A percentile compares a stretch with the other conserved stretches of the same genome.
Conservation (phyloP, 2,888 invertebrate species). For the Colostygia pectinataria region DNA sequence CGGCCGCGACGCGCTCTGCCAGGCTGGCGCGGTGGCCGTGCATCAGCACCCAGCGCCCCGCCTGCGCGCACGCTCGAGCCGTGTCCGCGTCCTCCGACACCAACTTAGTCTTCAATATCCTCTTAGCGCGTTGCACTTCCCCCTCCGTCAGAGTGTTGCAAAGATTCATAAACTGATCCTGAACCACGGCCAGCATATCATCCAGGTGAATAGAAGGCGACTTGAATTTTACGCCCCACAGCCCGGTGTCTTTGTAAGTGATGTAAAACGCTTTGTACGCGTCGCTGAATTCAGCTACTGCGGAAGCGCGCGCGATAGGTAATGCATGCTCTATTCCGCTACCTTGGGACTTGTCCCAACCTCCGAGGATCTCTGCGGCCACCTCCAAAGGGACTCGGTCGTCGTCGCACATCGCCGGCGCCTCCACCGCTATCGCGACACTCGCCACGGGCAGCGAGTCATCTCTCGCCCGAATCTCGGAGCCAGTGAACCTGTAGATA, state of each 20-base stretch:
- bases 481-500: constrained; percentile 92
- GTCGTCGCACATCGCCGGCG: constrained; percentile 93
- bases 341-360: constrained; percentile 94
- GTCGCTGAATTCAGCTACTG: constrained; percentile 88
- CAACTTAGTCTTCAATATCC: constrained; percentile 94
- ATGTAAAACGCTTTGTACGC: constrained; percentile 98
- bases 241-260: constrained; percentile 97
- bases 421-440: constrained; percentile 95
- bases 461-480: constrained; percentile 93
- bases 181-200: constrained; percentile 87
- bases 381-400: constrained; percentile 97
- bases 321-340: constrained; percentile 92
- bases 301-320: constrained; percentile 88
- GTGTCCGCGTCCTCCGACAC: constrained; percentile 93
- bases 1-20: constrained; percentile 91
- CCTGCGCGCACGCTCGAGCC: constrained; percentile 96
- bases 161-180: constrained; percentile 92
- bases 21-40: constrained; percentile 94
- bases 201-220: constrained; percentile 86
- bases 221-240: constrained; percentile 96
- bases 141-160: constrained; percentile 91
- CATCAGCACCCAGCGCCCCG: constrained; percentile 96
- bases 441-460: constrained; percentile 95
- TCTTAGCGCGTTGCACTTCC: constrained; percentile 95
- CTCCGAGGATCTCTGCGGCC: constrained; percentile 94